Base-by-base conservation (phyloP, 2,113 vertebrate genomes). In the Thymallus thymallus region DNA sequence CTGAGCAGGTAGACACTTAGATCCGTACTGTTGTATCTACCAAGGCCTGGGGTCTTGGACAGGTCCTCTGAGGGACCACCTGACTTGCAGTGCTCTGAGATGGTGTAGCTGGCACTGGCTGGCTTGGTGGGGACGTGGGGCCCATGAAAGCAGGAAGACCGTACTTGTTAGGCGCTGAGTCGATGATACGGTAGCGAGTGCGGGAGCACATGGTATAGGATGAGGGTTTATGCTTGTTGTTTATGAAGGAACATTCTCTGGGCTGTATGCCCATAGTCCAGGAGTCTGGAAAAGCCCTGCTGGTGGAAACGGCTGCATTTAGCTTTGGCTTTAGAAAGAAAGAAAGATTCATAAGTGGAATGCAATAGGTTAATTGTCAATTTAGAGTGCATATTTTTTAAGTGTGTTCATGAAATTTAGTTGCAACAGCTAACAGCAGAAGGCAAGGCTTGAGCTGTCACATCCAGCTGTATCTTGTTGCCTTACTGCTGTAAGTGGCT, bases 181-280 rank as follows among this genome's bases (percentile, higher is more conserved):
- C 91, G 0, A 87, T 66, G 0, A 80, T 82, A 24, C 92, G 86
- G 82, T 90, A 93, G 0, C 56, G 86, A 1, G 93, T 93, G 61
- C 94, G 94, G 20, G 81, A 81, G 22, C 93, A 93, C 80, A 97
- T 93, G 1, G 92, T 94, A 88, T 93, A 95, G 18, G 91, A 93
- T 0, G 95, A 95, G 0, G 93, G 74, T 1, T 84, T 92, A 68
- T 78, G 84, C 62, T 95, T 93, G 23, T 85, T 80, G 76, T 84
- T 92, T 82, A 74, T 0, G 90, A 88, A 1, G 92, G 86, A 0
- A 78, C 90, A 69, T 86, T 93, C 83, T 95, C 95, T 0, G 94
- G 95, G 72, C 90, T 94, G 86, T 97, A 96, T 2, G 91, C 78
- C 0, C 94, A 95, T 0, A 95, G 95, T 51, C 95, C 95, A 0